Base-by-base conservation (phyloP, 2,797 vertebrate species). In the Miichthys miiuy region DNA sequence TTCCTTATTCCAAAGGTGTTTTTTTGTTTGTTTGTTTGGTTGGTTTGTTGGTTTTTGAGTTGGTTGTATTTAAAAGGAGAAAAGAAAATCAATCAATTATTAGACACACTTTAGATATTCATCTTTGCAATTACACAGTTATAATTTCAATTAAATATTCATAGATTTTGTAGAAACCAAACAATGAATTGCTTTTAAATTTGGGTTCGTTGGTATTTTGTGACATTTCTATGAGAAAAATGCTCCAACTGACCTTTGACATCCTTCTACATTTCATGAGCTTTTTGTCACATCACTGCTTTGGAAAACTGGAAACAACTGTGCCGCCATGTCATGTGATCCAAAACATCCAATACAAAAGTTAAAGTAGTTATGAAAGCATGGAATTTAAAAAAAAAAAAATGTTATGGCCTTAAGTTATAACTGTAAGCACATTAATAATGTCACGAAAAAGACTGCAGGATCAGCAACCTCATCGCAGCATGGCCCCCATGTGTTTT, bases 401-500 rank as follows among this genome's bases (percentile, higher is more conserved):
- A 25, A 25, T 52, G 57, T 21, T 18, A 65, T n/a, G 23, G 27
- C 27, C 55, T 61, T 9, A 4, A 8, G 58, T 54, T 4, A 21
- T 34, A 56, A 51, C 46, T 56, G 23, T 25, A 7, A 60, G 38
- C n/a, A n/a, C 5, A 23, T 64, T 63, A 68, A 52, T 54, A 70
- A 62, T 62, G 54, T 52, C 54, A 46, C 8, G 38, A 54, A 41
- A 71, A 13, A 67, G 47, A 42, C 52, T 44, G 58, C 55, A 42
- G 57, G 17, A 70, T 68, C 48, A 44, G 72, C 70, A 30, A 3
- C 12, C 10, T 47, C 34, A n/a, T 23, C 52, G 65, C 57, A 41
- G 67, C 47, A 62, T 0, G 3, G 12, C 17, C 14, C 55, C 46
- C 18, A 2, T 50, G 70, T 61, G 48, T 9, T 61, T 38, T 55